Percentiles rank a stretch among this genome's conserved stretches.
These are phyloP conservation scores for Cotesia vestalis DNA, from an alignment of 1,140 invertebrate species.

Conservation along the genomic window DNA sequence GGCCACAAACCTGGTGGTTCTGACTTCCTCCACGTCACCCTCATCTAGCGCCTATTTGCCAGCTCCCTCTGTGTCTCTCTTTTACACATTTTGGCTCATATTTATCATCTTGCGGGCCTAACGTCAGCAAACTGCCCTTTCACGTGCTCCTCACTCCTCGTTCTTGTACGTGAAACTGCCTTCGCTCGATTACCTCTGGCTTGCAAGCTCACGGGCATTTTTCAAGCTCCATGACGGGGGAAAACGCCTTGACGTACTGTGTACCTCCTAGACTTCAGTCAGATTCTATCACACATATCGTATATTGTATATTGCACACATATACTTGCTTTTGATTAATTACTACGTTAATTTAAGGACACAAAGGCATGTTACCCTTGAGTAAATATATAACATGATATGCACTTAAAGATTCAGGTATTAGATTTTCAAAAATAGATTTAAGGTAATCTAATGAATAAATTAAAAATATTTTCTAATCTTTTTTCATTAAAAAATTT, in stretches of 20 bases:
- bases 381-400: too few species aligned
- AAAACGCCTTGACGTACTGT: constrained; percentile 4
- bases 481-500: too few species aligned
- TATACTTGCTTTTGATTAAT: constrained; percentile 21
- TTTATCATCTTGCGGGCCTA: not conserved
- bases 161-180: not conserved
- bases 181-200: not conserved
- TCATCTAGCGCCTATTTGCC: too few species aligned
- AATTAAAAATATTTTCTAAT: too few species aligned
- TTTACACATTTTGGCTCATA: not conserved
- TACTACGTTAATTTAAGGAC: constrained; percentile 12
- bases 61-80: not conserved
- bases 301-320: not conserved
- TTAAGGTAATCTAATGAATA: too few species aligned
- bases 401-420: not conserved
- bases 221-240: constrained; percentile 36
- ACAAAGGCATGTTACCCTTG: not conserved
- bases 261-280: not conserved
- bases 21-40: too few species aligned
- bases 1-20: constrained; percentile 45
- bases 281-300: not conserved
- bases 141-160: too few species aligned
- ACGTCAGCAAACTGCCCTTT: not conserved
- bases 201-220: constrained; percentile 37
- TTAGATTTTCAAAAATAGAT: not conserved